Evolutionary conservation across 2,113 vertebrate genomes (phyloP), one percentile per base, ranked within the genome.

Genomic region (Carassius gibelio): DNA sequence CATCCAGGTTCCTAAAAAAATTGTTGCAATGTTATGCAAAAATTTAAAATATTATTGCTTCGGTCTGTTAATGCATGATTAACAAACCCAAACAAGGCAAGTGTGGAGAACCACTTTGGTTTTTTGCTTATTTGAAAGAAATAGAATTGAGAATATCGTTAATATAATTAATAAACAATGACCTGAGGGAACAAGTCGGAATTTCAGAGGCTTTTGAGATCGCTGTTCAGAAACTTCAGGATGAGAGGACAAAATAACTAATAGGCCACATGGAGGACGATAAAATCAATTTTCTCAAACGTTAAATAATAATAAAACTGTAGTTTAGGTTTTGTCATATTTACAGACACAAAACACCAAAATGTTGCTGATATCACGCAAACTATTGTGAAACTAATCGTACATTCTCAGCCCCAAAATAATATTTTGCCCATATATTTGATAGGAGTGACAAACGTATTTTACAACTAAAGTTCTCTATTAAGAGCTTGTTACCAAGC

Each of bases 1-100:
- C 72, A 81, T 89, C 87, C 88, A 84, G 75, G 59, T 86, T 91
- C 23, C 84, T 89, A 87, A n/a, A 92, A 89, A 86, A 57, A 57
- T 3, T 86, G 80, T 68, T 34, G 78, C 81, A 88, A 88, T 45
- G 23, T 78, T 74, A 74, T 42, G 30, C 38, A 75, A 64, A 74
- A 45, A 83, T 75, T 79, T 87, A 86, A 78, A 64, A 62, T 64
- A 64, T 80, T 66, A 21, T 10, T 81, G 79, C 62, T 68, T 45
- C 23, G 79, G 79, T 68, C 42, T 81, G 66, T 57, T 59, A 34
- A 57, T 72, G 21, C 81, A 15, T 13, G 23, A 82, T 72, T 50
- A 79, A 36, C 76, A 79, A 61, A 79, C 76, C 76, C 52, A 61
- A 79, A 79, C 76, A 79, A 19, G 19, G 61, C 72, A 75, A 21